phyloP scores from a whole-genome alignment of 92 coral and sea anemone species.

The Epizoanthus stellaris region DNA sequence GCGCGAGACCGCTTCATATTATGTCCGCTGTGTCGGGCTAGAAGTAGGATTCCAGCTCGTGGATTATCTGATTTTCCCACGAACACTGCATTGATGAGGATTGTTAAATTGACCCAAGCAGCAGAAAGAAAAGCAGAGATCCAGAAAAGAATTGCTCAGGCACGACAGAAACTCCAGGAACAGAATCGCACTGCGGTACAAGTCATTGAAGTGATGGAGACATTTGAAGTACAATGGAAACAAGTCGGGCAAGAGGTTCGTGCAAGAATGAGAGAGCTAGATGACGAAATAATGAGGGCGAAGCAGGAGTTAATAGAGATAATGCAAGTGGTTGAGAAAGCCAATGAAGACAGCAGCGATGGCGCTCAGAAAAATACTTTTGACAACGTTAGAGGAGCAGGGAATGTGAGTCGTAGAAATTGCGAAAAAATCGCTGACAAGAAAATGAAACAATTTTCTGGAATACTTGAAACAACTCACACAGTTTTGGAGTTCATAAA shows the following conservation, averaged over 20 bases:
- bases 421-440: background rate
- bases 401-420: background rate
- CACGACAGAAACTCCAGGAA: background rate
- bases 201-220: background rate
- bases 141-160: background rate
- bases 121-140: conserved; percentile 17
- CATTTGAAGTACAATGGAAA: background rate
- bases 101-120: background rate
- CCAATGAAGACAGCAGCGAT: background rate
- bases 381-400: conserved; percentile 3
- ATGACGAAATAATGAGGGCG: background rate
- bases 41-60: conserved; percentile 24
- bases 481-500: conserved; percentile 1
- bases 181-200: background rate
- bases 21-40: conserved; percentile 50
- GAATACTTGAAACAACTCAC: background rate
- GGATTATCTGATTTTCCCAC: conserved; percentile 27
- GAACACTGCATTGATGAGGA: conserved; percentile 32
- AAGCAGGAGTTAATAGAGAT: background rate
- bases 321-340: background rate
- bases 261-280: background rate
- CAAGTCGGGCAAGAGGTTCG: conserved; percentile 5
- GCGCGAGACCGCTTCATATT: conserved; percentile 11
- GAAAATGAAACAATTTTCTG: background rate
- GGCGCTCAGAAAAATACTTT: background rate